These are phyloP conservation scores for Coryphaenoides rupestris DNA, from an alignment of 2,113 vertebrate species.

Conservation along the genomic window DNA sequence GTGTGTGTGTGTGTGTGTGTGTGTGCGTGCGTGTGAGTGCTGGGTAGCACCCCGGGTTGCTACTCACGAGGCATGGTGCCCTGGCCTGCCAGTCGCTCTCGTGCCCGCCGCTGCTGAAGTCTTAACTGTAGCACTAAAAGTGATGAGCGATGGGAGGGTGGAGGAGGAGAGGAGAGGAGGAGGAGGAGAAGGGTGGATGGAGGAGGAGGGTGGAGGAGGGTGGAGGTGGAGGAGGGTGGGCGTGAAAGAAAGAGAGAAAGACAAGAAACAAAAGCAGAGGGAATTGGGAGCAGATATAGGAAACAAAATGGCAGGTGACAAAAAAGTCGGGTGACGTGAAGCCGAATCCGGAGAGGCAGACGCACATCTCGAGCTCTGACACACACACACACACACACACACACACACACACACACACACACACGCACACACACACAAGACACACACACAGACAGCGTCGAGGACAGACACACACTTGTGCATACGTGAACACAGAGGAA, in stretches of 20 bases:
- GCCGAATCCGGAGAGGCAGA: no score
- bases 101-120: constrained; percentile 95
- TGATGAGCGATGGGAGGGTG: constrained; percentile 17
- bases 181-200: constrained; percentile 5
- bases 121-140: constrained; percentile 93
- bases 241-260: constrained; percentile 18
- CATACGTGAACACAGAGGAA: constrained; percentile 16
- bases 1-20: constrained; percentile 9
- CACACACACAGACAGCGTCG: background rate
- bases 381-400: background rate
- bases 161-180: constrained; percentile 11
- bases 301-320: constrained; percentile 2
- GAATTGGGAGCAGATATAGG: no score
- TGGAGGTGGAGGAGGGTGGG: constrained; percentile 20
- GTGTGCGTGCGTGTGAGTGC: constrained; percentile 54
- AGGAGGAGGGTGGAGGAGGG: constrained; percentile 3
- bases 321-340: background rate
- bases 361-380: background rate
- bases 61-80: constrained; percentile 97
- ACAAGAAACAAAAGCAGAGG: constrained; percentile 10
- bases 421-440: background rate
- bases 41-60: constrained; percentile 33
- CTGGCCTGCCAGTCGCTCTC: constrained; percentile 92
- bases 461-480: background rate
- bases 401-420: background rate